Evolutionary conservation across 1,140 invertebrate genomes (phyloP), one percentile per base, ranked within the genome.

Genomic region (Aphelinus certus): DNA sequence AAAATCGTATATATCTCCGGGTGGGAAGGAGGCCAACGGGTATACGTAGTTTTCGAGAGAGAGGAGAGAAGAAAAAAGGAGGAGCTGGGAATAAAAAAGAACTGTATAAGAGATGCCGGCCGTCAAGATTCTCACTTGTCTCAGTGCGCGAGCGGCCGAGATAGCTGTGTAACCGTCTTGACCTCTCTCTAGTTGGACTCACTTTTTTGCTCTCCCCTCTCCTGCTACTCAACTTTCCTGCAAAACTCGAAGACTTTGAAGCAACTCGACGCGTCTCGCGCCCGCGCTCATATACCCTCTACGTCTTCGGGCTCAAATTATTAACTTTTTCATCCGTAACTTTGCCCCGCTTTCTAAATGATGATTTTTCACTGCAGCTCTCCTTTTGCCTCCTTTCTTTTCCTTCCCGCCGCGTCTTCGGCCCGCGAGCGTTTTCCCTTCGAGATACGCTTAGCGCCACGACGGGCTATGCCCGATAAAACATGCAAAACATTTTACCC

Each of bases 301-400:
- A 61, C 43, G 26, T 61, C 58, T 61, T 61, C 58, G 58, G 45
- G 58, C 58, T 61, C 26, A 43, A 61, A 61, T 61, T 61, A 61
- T 61, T 61, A 61, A 61, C 58, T 61, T 61, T 61, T 61, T 61
- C 9, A 43, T 26, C 26, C 43, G 45, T 3, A 48, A 48, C 62
- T 64, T 64, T 26, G 26, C 9, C 48, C 6, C 42, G 6, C 62
- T 64, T 64, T 26, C 3, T 49, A 49, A 49, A 64, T 64, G 47
- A 64, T 51, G 43, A 64, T n/a, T 64, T 48, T 64, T 26, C 26
- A 26, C 26, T 26, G 26, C 26, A 26, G 26, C 26, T 26, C 26
- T 26, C 26, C 26, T 26, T 26, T 26, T 26, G 26, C 26, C 26
- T 26, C 26, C 26, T 26, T 26, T 26, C 26, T 26, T 26, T 26